Conservation (phyloP, 2,113 vertebrate species). For the Boulengeromyrus knoepffleri region DNA sequence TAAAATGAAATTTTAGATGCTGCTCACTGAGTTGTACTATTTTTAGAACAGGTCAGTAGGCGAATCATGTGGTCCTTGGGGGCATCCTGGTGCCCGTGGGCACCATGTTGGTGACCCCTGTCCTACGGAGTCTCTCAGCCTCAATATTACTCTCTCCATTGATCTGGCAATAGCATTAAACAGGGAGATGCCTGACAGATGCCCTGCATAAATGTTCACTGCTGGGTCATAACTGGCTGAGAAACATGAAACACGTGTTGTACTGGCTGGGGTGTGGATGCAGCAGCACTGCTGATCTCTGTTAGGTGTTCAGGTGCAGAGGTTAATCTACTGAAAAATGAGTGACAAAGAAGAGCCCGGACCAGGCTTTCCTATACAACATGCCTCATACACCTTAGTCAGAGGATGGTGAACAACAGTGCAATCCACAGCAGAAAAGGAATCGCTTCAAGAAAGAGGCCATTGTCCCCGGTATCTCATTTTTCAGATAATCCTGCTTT, state of each 20-base stretch:
- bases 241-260: not conserved
- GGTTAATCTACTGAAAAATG: constrained; percentile 17
- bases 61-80: no score
- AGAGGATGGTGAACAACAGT: not conserved
- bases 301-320: not conserved
- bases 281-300: not conserved
- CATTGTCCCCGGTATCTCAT: not conserved
- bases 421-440: not conserved
- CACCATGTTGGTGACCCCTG: no score
- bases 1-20: no score
- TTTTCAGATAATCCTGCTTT: not conserved
- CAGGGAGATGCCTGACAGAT: not conserved
- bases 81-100: no score
- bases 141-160: not conserved
- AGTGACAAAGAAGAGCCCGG: not conserved
- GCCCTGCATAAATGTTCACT: not conserved
- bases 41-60: no score
- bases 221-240: not conserved
- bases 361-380: not conserved
- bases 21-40: no score
- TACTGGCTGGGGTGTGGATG: not conserved
- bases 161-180: not conserved
- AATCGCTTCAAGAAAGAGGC: not conserved
- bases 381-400: not conserved
- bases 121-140: not conserved